Percentiles rank a stretch among this genome's conserved stretches.
phyloP scores from a whole-genome alignment of 2,113 vertebrate species.

The Siniperca knerii region DNA sequence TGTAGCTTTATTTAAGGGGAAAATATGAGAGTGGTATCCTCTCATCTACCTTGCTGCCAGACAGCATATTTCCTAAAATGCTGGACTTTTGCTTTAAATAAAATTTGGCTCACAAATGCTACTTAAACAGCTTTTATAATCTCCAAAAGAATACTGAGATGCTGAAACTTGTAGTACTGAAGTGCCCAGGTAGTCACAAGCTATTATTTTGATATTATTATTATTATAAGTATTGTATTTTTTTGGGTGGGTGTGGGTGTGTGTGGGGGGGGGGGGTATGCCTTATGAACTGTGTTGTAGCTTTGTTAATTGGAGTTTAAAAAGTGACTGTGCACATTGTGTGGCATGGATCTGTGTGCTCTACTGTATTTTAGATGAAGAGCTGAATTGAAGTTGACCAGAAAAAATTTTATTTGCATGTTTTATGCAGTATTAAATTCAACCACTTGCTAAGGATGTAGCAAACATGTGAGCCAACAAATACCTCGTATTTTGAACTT shows the following conservation, averaged over 20 bases:
- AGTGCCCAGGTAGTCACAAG: conserved; percentile 62
- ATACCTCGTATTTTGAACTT: conserved; percentile 80
- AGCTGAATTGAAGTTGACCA: conserved; percentile 61
- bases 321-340: conserved; percentile 77
- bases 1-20: neutral
- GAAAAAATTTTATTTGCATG: conserved; percentile 79
- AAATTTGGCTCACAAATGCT: conserved; percentile 43
- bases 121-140: conserved; percentile 26
- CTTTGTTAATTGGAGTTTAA: conserved; percentile 79
- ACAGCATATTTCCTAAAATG: conserved; percentile 30
- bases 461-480: conserved; percentile 78
- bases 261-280: conserved; percentile 59
- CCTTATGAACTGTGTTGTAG: conserved; percentile 80
- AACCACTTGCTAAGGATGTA: conserved; percentile 82
- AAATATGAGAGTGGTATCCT: neutral
- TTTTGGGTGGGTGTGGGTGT: neutral
- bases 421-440: conserved; percentile 75
- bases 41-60: neutral
- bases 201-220: conserved; percentile 41
- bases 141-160: conserved; percentile 37
- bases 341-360: conserved; percentile 81
- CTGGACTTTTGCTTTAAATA: conserved; percentile 3
- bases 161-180: conserved; percentile 46
- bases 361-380: conserved; percentile 70
- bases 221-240: conserved; percentile 48